Conservation (phyloP, 1,140 invertebrate species). For the Pantala flavescens region DNA sequence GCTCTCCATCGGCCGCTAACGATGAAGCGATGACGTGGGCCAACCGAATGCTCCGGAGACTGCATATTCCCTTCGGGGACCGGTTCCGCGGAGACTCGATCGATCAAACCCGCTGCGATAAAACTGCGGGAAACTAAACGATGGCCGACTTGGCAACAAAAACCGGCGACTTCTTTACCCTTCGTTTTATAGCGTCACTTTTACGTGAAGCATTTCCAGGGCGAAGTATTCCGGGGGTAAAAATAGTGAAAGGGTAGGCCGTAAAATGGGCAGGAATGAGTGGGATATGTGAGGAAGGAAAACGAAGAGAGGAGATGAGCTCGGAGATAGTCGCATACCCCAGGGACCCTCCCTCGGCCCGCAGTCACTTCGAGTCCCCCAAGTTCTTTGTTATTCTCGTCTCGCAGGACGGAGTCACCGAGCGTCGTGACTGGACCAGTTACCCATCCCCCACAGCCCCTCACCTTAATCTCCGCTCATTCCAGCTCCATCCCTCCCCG, state of each 20-base stretch:
- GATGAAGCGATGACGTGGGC: no score
- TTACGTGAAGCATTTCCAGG: background rate
- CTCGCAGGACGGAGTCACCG: background rate
- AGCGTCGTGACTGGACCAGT: background rate
- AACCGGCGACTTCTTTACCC: background rate
- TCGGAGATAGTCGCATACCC: background rate
- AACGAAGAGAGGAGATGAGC: background rate
- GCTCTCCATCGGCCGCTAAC: no score
- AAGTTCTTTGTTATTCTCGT: slow-evolving; percentile 7
- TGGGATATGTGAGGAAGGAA: background rate
- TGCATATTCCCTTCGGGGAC: no score
- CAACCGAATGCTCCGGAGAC: no score
- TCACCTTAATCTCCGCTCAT: background rate
- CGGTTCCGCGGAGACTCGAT: no score
- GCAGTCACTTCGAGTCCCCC: background rate
- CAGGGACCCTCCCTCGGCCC: background rate
- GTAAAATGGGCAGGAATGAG: background rate
- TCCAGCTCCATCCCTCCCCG: no score
- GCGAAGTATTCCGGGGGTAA: background rate
- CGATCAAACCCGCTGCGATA: no score
- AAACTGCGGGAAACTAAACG: no score
- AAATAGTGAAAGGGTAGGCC: background rate
- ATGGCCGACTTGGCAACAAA: no score
- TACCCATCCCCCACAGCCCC: background rate
- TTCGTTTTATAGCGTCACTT: background rate